Evolutionary conservation across 2,113 vertebrate species (phyloP).

Genomic region (Phyllopteryx taeniolatus): DNA sequence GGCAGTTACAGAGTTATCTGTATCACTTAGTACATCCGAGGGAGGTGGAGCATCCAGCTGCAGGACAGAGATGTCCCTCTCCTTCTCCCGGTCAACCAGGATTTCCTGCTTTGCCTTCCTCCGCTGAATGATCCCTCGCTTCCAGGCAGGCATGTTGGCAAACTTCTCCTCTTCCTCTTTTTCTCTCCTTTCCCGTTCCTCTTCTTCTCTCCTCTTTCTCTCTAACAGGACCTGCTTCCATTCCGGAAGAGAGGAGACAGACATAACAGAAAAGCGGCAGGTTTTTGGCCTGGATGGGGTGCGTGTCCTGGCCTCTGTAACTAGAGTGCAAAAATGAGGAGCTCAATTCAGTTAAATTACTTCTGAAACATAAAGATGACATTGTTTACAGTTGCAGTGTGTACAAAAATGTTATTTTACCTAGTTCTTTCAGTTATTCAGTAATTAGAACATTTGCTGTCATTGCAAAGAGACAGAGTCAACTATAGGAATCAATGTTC

Average conservation of each 20-base stretch:
- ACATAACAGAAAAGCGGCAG: constrained; percentile 57
- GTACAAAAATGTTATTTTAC: neutral
- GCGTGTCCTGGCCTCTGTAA: constrained; percentile 12
- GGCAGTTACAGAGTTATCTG: constrained; percentile 34
- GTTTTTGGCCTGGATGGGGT: neutral
- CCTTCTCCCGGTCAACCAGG: constrained; percentile 53
- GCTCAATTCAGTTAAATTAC: neutral
- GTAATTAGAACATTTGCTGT: no score
- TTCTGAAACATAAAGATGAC: neutral
- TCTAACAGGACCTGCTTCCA: constrained; percentile 87
- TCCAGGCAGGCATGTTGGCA: constrained; percentile 86
- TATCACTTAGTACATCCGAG: constrained; percentile 48
- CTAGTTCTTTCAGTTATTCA: no score
- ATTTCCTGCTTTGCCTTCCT: constrained; percentile 77
- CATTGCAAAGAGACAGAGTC: no score
- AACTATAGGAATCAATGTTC: no score
- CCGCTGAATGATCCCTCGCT: constrained; percentile 82
- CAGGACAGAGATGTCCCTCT: constrained; percentile 40
- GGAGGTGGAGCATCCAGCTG: constrained; percentile 36
- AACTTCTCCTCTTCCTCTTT: constrained; percentile 79
- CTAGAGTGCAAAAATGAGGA: constrained; percentile 19
- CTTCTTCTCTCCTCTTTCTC: constrained; percentile 80
- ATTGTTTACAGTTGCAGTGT: neutral
- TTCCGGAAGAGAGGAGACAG: constrained; percentile 78
- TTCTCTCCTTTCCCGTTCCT: constrained; percentile 74